Evolutionary conservation across 1,140 invertebrate genomes (phyloP).

Genomic region (Galendromus occidentalis): DNA sequence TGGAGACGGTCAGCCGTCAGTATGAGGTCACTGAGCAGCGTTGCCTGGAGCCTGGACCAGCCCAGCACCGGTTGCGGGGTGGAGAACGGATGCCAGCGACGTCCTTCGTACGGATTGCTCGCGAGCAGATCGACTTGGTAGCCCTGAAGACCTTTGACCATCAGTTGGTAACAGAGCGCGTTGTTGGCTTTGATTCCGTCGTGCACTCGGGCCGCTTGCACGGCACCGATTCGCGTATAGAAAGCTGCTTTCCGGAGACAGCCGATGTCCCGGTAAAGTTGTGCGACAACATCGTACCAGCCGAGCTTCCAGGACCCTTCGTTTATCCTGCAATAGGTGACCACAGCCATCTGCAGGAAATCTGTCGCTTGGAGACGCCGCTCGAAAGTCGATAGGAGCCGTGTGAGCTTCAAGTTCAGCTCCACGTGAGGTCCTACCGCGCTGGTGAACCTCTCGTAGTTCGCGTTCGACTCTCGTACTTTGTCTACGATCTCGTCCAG

Average conservation of each 20-base stretch:
- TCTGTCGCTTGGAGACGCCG: slow-evolving; percentile 46
- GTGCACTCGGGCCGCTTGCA: slow-evolving; percentile 52
- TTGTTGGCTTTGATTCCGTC: slow-evolving; percentile 25
- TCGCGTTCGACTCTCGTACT: slow-evolving; percentile 50
- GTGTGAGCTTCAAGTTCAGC: neutral
- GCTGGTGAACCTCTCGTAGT: neutral
- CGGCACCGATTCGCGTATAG: slow-evolving; percentile 70
- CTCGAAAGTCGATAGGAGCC: neutral
- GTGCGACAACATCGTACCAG: slow-evolving; percentile 58
- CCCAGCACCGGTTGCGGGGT: neutral
- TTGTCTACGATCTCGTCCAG: slow-evolving; percentile 68
- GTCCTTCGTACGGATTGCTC: neutral
- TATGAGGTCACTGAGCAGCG: neutral
- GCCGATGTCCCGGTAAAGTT: slow-evolving; percentile 68
- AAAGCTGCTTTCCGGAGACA: slow-evolving; percentile 80
- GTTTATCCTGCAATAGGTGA: slow-evolving; percentile 68
- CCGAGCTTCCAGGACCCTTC: slow-evolving; percentile 46
- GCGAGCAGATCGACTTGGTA: slow-evolving; percentile 51
- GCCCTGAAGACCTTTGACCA: slow-evolving; percentile 68
- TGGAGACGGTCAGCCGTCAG: neutral
- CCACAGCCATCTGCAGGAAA: slow-evolving; percentile 88
- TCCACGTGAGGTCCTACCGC: slow-evolving; percentile 1
- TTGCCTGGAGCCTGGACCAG: neutral
- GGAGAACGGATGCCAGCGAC: neutral
- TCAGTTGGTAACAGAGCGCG: slow-evolving; percentile 73